Percentiles rank a stretch among this genome's conserved stretches.
Evolutionary conservation across 2,797 vertebrate species (phyloP).

Genomic region (Arctocebus calabarensis): DNA sequence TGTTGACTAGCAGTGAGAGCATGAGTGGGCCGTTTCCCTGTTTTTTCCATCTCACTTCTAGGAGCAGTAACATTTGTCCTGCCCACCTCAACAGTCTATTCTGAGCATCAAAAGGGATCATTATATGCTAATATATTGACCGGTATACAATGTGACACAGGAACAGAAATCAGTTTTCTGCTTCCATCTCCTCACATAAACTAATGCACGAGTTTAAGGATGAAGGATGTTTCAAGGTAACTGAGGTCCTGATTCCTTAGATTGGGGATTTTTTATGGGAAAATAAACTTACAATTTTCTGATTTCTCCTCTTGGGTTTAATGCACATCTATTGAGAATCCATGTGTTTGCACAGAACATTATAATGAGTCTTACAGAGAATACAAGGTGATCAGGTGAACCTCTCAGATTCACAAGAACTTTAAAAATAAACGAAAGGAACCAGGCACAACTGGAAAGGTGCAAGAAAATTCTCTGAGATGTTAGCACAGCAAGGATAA

Average conservation of each 20-base stretch:
- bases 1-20: neutral
- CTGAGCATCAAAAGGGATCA: neutral
- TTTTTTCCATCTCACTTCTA: neutral
- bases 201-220: neutral
- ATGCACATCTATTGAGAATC: neutral
- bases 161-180: neutral
- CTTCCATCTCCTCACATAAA: neutral
- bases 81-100: neutral
- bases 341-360: neutral
- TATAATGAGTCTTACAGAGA: neutral
- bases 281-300: neutral
- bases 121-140: neutral
- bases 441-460: neutral
- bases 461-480: neutral
- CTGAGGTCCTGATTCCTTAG: neutral
- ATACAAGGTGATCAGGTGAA: neutral
- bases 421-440: constrained; percentile 22
- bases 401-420: neutral
- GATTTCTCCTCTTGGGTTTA: neutral
- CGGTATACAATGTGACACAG: neutral
- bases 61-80: neutral
- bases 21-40: neutral
- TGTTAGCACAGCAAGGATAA: neutral
- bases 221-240: neutral
- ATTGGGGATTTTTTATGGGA: neutral